Evolutionary conservation across 2,113 vertebrate genomes (phyloP).

Genomic region (Syrrhaptes paradoxus): DNA sequence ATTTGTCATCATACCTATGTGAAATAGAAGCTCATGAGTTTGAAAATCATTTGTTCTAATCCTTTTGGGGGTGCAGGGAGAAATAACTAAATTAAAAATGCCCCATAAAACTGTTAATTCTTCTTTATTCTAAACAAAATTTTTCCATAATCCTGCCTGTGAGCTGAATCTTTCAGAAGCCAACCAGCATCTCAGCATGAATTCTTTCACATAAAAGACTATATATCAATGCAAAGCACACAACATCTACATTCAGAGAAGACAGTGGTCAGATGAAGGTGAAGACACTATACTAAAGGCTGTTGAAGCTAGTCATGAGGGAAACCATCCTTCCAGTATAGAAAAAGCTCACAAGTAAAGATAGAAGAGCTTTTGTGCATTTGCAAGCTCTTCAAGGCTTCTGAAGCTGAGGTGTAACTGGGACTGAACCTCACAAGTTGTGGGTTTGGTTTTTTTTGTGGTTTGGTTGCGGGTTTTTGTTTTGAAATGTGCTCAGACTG

Average conservation of each 20-base stretch:
- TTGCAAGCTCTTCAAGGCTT: background rate
- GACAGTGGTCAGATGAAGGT: background rate
- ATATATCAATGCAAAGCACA: background rate
- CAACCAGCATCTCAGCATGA: background rate
- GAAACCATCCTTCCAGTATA: background rate
- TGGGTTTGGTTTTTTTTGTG: background rate
- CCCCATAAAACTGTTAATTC: background rate
- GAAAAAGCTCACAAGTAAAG: background rate
- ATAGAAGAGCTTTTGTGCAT: background rate
- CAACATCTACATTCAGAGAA: background rate
- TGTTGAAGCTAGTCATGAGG: background rate
- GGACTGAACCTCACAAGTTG: background rate
- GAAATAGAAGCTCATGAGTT: background rate
- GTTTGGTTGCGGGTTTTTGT: background rate
- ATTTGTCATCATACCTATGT: background rate
- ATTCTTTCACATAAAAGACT: background rate
- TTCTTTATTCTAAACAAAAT: background rate
- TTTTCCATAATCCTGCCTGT: background rate
- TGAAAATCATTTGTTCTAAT: background rate
- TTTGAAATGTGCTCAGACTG: background rate
- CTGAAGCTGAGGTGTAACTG: background rate
- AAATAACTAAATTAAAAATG: background rate
- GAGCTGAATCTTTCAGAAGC: background rate
- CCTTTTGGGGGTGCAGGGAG: background rate
- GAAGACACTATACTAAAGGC: background rate